Conservation (phyloP, 2,888 invertebrate genomes). For the Stenoptilia bipunctidactyla region DNA sequence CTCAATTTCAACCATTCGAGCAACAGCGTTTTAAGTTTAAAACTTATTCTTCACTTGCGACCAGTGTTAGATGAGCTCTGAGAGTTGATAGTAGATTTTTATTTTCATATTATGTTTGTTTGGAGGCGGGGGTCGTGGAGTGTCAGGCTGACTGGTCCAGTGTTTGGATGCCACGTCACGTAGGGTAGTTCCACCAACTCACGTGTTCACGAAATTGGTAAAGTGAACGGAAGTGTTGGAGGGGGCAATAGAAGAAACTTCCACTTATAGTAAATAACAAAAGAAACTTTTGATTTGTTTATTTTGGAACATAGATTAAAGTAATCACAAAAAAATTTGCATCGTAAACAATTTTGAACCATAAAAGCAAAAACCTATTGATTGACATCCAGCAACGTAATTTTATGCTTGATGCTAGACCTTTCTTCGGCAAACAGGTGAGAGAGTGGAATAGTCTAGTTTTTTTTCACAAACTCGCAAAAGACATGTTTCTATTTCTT, state of each 20-base stretch:
- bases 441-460: no score
- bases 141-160: constrained; percentile 19
- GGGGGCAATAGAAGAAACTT: constrained; percentile 2
- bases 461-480: no score
- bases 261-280: no score
- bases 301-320: no score
- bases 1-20: constrained; percentile 33
- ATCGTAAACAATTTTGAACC: no score
- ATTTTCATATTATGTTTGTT: constrained; percentile 9
- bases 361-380: no score
- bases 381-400: no score
- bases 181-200: constrained; percentile 31
- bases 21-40: constrained; percentile 21
- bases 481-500: no score
- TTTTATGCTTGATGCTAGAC: no score
- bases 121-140: constrained; percentile 10
- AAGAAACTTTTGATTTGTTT: no score
- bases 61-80: constrained; percentile 16
- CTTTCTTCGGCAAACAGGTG: no score
- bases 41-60: constrained; percentile 30
- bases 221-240: constrained; percentile 30
- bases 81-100: constrained; percentile 4
- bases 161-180: constrained; percentile 33
- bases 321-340: no score
- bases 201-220: constrained; percentile 40